Percentiles rank a stretch among this genome's conserved stretches.
phyloP scores from a whole-genome alignment of 92 coral and sea anemone genomes.

The Galaxea fascicularis region DNA sequence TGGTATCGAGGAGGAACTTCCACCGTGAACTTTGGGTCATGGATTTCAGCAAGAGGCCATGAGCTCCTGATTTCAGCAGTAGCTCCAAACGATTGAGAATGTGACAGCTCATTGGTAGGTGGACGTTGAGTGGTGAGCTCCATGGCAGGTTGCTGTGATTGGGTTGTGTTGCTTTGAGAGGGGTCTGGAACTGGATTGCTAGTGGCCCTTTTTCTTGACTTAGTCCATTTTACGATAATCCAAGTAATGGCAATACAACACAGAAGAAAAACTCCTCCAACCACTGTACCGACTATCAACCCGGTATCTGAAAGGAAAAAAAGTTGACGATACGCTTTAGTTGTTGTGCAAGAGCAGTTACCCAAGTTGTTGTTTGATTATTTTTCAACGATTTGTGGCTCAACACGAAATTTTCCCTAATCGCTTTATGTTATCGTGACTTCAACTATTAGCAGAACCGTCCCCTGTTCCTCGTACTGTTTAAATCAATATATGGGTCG shows the following conservation, averaged over 20 bases:
- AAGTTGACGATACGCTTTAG: too few relatives aligned
- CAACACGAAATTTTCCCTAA: too few relatives aligned
- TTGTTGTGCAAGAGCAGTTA: too few relatives aligned
- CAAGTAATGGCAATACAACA: not conserved
- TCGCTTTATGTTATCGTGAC: too few relatives aligned
- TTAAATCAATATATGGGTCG: too few relatives aligned
- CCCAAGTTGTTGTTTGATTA: too few relatives aligned
- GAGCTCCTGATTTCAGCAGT: too few relatives aligned
- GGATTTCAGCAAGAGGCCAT: not conserved
- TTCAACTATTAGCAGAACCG: too few relatives aligned
- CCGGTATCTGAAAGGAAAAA: not conserved
- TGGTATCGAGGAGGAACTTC: not conserved
- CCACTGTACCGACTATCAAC: not conserved
- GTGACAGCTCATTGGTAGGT: not conserved
- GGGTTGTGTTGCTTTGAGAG: not conserved
- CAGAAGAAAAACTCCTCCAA: not conserved
- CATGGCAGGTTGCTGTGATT: not conserved
- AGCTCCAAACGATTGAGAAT: too few relatives aligned
- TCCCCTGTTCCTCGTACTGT: too few relatives aligned
- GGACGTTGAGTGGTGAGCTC: not conserved
- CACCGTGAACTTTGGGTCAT: not conserved
- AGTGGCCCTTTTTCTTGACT: not conserved
- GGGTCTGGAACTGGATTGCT: not conserved
- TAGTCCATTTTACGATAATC: not conserved
- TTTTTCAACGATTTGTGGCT: too few relatives aligned